Base-by-base conservation (phyloP, 2,113 vertebrate species). In the Gobius niger region DNA sequence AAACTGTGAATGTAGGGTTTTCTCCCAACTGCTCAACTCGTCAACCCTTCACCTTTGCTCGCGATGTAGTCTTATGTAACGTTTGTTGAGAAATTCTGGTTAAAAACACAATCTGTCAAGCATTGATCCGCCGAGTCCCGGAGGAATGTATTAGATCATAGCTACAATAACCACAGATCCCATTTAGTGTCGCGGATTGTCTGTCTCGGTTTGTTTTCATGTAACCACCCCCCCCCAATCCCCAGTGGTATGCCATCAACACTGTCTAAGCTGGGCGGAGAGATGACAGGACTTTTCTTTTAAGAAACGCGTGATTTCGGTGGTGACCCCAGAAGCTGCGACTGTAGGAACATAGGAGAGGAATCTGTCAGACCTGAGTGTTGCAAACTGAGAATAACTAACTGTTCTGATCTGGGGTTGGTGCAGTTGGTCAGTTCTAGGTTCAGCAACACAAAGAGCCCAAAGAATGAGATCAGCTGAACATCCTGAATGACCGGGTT, bases 161-260 rank as follows among this genome's bases (percentile, higher is more conserved):
- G 65, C 67, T 34, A 12, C 40, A 61, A 6, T 13, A 46, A 5
- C 11, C 53, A 15, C 44, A 49, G 71, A 76, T 56, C 57, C 49
- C 34, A 7, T 44, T 63, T 41, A 63, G 59, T 65, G 56, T 42
- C 51, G 63, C 65, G 52, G 40, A 59, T 24, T 49, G 44, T 75
- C 77, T 67, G 52, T 77, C 62, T 61, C 41, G 24, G 63, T 68
- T 67, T 52, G 52, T 65, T 72, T 73, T 42, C 50, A 73, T 73
- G 2, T 34, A 34, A 34, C 24, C 24, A 34, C 24, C 24, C 72
- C 68, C 50, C 74, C 65, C 13, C 53, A 73, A 50, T 67, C n/a
- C 67, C n/a, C 75, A 53, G 40, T 0, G 44, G 65, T 13, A 11
- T 9, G 16, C 9, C 7, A 9, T 63, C 47, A 5, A 44, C 60